Evolutionary conservation across 1,140 invertebrate species (phyloP).

Genomic region (Achroia grisella): DNA sequence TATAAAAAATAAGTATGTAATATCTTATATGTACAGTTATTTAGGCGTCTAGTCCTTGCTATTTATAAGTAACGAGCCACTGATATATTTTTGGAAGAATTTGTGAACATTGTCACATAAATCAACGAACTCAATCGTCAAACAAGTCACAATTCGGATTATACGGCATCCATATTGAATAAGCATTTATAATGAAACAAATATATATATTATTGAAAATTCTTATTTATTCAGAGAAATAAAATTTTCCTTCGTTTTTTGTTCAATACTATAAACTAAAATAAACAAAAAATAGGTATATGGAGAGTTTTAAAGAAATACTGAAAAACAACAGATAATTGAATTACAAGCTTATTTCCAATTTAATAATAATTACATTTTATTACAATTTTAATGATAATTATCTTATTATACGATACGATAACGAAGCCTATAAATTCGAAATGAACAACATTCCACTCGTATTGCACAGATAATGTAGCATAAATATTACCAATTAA

Average conservation of each 20-base stretch:
- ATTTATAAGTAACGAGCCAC: no score
- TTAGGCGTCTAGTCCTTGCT: no score
- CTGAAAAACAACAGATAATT: conserved; percentile 55
- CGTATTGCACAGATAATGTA: conserved; percentile 64
- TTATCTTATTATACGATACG: conserved; percentile 53
- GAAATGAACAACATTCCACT: conserved; percentile 45
- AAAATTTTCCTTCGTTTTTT: conserved; percentile 43
- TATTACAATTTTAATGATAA: conserved; percentile 60
- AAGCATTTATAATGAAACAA: no score
- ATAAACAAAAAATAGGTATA: conserved; percentile 33
- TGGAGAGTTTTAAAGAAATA: conserved; percentile 25
- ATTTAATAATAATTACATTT: conserved; percentile 63
- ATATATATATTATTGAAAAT: conserved; percentile 39
- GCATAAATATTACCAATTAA: conserved; percentile 53
- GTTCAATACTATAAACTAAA: conserved; percentile 29
- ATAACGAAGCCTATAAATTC: conserved; percentile 57
- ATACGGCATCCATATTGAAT: no score
- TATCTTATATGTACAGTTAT: no score
- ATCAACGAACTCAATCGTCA: no score
- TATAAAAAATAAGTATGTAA: no score
- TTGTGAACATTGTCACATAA: no score
- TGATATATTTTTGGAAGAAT: no score
- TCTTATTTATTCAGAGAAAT: conserved; percentile 69
- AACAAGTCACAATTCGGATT: no score
- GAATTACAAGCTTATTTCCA: conserved; percentile 56